Percentiles rank a stretch among this genome's conserved stretches.
Conservation (phyloP, 2,113 vertebrate genomes). For the Pseudorasbora parva region DNA sequence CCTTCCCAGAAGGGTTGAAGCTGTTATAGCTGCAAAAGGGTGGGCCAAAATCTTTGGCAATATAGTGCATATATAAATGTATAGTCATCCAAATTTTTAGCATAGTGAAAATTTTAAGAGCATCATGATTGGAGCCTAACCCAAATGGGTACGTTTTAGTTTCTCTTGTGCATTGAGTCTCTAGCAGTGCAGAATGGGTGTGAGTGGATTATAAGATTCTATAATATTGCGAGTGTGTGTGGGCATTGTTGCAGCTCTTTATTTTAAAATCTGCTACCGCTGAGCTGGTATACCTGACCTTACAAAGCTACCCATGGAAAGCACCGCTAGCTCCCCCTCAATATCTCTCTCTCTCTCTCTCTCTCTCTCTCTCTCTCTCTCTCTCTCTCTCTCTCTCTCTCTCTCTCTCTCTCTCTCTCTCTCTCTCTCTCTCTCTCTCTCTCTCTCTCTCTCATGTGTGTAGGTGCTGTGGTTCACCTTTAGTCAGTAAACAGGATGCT, state of each 20-base stretch:
- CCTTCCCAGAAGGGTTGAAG: too few relatives aligned
- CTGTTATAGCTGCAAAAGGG: too few relatives aligned
- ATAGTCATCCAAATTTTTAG: neutral
- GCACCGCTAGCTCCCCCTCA: slow-evolving; percentile 54
- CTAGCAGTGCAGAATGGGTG: too few relatives aligned
- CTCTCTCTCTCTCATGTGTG: neutral
- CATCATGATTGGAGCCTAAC: neutral
- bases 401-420: slow-evolving; percentile 16
- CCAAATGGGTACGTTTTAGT: neutral
- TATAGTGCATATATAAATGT: too few relatives aligned
- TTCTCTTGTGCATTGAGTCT: too few relatives aligned
- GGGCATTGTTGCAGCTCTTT: slow-evolving; percentile 32
- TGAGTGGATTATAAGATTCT: neutral
- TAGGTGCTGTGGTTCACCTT: slow-evolving; percentile 56
- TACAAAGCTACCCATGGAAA: slow-evolving; percentile 72
- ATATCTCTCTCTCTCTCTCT: slow-evolving; percentile 42
- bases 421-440: slow-evolving; percentile 21
- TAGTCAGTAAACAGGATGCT: slow-evolving; percentile 63
- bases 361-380: slow-evolving; percentile 16
- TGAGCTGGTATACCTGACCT: slow-evolving; percentile 71
- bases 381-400: slow-evolving; percentile 16
- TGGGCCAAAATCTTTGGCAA: too few relatives aligned
- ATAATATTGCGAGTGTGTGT: neutral
- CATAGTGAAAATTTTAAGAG: neutral
- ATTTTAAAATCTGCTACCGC: slow-evolving; percentile 63